Evolutionary conservation across 2,888 invertebrate genomes (phyloP), one percentile per base, ranked within the genome.

Genomic region (Criorhina ranunculi): DNA sequence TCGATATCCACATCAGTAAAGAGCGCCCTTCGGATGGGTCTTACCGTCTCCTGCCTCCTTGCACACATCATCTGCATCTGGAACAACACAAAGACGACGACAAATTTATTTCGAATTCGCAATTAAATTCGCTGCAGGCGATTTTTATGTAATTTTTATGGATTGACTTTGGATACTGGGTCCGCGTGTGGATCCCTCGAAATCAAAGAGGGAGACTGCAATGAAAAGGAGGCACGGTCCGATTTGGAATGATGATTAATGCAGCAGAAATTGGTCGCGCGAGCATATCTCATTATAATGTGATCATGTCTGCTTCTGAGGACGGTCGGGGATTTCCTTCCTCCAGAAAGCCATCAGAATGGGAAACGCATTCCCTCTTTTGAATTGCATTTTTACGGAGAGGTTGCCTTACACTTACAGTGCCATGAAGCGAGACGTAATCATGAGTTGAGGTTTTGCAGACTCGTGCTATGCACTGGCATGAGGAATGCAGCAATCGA

Each of bases 91-190:
- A 85, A 85, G 85, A 85, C 75, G 87, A 89, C 88, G 88, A 89
- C 89, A 89, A 90, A 89, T 89, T 89, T 89, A 90, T 90, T 89
- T 88, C 87, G 88, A 88, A 89, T 88, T 89, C 87, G 90, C 89
- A 90, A 90, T 90, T 89, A 90, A 89, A 89, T 89, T 90, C 89
- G 87, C 90, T 88, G 88, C 90, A 88, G 90, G 90, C 89, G 89
- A 88, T 88, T 89, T 89, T 87, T 87, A 87, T 88, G 87, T 87
- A 88, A 88, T 87, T 83, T 88, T 88, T 87, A 88, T 88, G 87
- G 87, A 87, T 88, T 87, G 87, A 87, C 87, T 87, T 86, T 80
- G 69, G 35, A 57, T 72, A 42, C 44, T 44, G 44, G 17, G 42
- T 29, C 37, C 19, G 55, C 70, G 33, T 62, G 49, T 80, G 29